These are phyloP conservation scores for Iselma pallidipennis DNA, from an alignment of 2,888 invertebrate species.

Conservation along the genomic window DNA sequence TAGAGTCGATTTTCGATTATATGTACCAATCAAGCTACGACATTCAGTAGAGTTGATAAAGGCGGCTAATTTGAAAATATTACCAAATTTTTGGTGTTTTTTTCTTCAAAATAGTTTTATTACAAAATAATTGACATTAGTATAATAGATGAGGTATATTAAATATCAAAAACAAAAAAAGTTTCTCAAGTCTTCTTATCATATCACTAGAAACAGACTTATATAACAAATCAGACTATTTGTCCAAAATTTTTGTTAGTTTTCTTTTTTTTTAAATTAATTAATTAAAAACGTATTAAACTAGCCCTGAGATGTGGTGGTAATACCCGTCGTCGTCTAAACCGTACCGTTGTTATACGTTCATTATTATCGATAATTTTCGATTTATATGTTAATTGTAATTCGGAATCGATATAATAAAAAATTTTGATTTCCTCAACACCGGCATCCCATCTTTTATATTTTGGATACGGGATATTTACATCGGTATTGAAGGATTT, in stretches of 20 bases:
- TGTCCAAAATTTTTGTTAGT: not conserved
- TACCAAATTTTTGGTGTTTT: not conserved
- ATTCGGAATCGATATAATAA: not conserved
- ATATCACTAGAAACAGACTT: not conserved
- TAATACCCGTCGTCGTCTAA: not conserved
- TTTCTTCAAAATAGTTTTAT: no score
- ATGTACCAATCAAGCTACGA: not conserved
- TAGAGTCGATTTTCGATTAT: no score
- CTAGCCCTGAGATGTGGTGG: not conserved
- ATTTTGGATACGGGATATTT: not conserved
- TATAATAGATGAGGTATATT: not conserved
- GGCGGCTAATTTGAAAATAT: no score
- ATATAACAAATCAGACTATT: not conserved
- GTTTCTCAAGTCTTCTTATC: not conserved
- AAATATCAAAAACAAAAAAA: not conserved
- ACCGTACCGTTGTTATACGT: not conserved
- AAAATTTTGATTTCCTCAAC: not conserved
- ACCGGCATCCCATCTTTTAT: not conserved
- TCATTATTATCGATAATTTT: not conserved
- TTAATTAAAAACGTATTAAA: not conserved
- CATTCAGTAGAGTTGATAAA: not conserved
- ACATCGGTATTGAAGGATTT: not conserved
- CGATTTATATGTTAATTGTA: not conserved
- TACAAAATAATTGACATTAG: not conserved
- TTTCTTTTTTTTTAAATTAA: not conserved